Percentiles rank a stretch among this genome's conserved stretches.
Evolutionary conservation across 1,140 invertebrate genomes (phyloP).

Genomic region (Drosophila tsacasi): DNA sequence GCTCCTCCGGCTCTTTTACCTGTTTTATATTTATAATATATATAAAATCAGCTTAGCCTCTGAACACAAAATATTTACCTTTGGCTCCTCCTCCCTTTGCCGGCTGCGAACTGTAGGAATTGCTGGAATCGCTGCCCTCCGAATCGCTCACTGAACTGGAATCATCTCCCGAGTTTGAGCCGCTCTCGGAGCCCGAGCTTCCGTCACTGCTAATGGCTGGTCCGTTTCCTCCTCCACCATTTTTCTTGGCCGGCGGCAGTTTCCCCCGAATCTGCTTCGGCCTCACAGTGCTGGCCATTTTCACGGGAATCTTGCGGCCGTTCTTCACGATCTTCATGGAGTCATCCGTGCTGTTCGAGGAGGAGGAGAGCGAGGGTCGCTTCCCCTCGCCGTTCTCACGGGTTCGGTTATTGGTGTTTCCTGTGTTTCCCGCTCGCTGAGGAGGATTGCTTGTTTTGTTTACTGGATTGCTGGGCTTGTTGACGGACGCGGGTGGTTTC

Average conservation of each 20-base stretch:
- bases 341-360: constrained; percentile 79
- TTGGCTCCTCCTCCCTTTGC: constrained; percentile 34
- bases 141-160: constrained; percentile 68
- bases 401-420: constrained; percentile 56
- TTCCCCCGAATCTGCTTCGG: constrained; percentile 73
- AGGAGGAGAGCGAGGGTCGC: constrained; percentile 75
- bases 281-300: constrained; percentile 82
- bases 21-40: neutral
- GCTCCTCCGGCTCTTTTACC: constrained; percentile 18
- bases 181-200: constrained; percentile 62
- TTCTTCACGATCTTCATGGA: constrained; percentile 62
- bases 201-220: constrained; percentile 70
- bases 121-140: constrained; percentile 69
- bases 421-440: neutral
- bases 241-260: constrained; percentile 67
- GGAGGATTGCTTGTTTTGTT: constrained; percentile 31
- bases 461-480: constrained; percentile 18
- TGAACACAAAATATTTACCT: constrained; percentile 12
- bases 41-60: neutral
- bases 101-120: constrained; percentile 72
- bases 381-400: constrained; percentile 77
- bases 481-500: constrained; percentile 19
- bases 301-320: constrained; percentile 68
- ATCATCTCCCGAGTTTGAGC: constrained; percentile 35
- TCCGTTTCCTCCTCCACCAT: constrained; percentile 58